Evolutionary conservation across 2,797 vertebrate genomes (phyloP).

Genomic region (Oreortyx pictus): DNA sequence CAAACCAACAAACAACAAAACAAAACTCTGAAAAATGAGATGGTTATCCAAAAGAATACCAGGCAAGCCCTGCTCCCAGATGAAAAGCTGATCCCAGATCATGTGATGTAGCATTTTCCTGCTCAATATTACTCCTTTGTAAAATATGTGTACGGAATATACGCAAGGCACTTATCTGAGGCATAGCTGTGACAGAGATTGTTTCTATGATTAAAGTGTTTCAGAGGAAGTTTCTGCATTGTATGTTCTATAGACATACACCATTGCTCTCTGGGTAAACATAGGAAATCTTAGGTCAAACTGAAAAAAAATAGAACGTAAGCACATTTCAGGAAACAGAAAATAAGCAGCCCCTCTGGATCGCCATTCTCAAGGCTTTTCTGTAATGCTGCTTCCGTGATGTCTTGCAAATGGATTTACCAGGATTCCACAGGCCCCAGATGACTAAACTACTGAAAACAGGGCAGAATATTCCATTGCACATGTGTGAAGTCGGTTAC

Average conservation of each 20-base stretch:
- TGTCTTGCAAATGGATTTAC: slow-evolving; percentile 65
- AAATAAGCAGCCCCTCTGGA: slow-evolving; percentile 40
- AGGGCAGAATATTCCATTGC: slow-evolving; percentile 25
- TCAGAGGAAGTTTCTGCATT: slow-evolving; percentile 11
- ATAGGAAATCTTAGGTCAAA: slow-evolving; percentile 30
- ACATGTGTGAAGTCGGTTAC: slow-evolving; percentile 55
- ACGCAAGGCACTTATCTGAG: not conserved
- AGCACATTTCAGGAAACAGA: slow-evolving; percentile 49
- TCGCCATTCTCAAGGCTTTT: slow-evolving; percentile 23
- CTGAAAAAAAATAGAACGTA: slow-evolving; percentile 1
- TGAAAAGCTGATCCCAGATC: not conserved
- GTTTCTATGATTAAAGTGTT: not conserved
- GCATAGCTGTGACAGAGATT: not conserved
- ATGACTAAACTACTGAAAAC: slow-evolving; percentile 61
- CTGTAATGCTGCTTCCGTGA: slow-evolving; percentile 18
- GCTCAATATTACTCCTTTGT: not conserved
- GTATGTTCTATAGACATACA: not conserved
- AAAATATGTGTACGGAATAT: not conserved
- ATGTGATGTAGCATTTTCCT: not conserved
- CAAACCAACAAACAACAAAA: not conserved
- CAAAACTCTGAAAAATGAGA: not conserved
- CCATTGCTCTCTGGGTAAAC: slow-evolving; percentile 2
- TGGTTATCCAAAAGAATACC: not conserved
- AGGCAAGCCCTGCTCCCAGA: not conserved
- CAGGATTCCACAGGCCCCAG: slow-evolving; percentile 12